phyloP scores from a whole-genome alignment of 2,888 invertebrate genomes.

The Cosmopolites sordidus region DNA sequence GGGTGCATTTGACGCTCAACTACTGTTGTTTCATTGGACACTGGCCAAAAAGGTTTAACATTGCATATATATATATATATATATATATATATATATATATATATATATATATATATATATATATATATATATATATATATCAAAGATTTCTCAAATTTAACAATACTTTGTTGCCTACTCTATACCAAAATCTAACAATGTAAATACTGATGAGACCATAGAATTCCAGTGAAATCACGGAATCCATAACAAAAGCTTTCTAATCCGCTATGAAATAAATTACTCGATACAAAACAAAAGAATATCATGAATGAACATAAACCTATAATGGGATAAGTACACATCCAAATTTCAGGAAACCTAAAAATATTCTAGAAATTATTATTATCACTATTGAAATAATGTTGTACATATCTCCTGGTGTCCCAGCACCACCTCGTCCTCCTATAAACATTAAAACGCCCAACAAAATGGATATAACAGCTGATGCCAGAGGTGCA shows the following conservation, averaged over 20 bases:
- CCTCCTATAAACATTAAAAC: constrained; percentile 17
- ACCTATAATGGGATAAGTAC: constrained; percentile 22
- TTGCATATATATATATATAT: too few relatives aligned
- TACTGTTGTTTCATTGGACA: too few relatives aligned
- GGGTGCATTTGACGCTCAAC: too few relatives aligned
- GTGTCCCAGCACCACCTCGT: constrained; percentile 22
- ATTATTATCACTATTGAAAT: too few relatives aligned
- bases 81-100: too few relatives aligned
- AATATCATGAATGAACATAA: constrained; percentile 21
- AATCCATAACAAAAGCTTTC: constrained; percentile 12
- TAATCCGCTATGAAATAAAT: constrained; percentile 17
- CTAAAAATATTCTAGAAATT: constrained; percentile 4
- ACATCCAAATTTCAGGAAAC: constrained; percentile 24
- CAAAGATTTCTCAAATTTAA: too few relatives aligned
- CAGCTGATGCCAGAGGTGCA: constrained; percentile 18
- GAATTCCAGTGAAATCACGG: constrained; percentile 3
- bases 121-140: too few relatives aligned
- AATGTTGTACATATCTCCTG: constrained; percentile 25
- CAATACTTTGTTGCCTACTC: too few relatives aligned
- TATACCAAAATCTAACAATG: too few relatives aligned
- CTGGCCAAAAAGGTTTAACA: too few relatives aligned
- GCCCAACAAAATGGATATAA: constrained; percentile 17
- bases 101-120: too few relatives aligned
- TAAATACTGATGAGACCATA: too few relatives aligned
- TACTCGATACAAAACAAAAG: constrained; percentile 15